Percentiles rank a stretch among this genome's conserved stretches.
These are phyloP conservation scores for Pterois miles DNA, from an alignment of 2,797 vertebrate species.

Conservation along the genomic window DNA sequence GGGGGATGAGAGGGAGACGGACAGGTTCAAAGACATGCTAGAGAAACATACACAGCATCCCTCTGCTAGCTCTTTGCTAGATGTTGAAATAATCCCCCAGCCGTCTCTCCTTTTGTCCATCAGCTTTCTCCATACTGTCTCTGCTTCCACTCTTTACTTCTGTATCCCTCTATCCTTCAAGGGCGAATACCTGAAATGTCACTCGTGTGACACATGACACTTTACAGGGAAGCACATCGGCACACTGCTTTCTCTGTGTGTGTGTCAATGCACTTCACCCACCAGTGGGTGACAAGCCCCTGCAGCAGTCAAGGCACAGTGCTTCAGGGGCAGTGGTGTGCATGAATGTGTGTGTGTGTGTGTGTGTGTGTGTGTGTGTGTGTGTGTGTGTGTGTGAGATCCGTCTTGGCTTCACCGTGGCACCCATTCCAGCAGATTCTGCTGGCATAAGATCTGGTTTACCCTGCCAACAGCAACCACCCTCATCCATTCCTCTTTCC, in stretches of 20 bases:
- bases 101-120: slow-evolving; percentile 37
- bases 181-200: slow-evolving; percentile 55
- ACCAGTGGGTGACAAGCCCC: slow-evolving; percentile 68
- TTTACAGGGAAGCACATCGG: slow-evolving; percentile 43
- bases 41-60: slow-evolving; percentile 39
- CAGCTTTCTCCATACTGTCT: slow-evolving; percentile 8
- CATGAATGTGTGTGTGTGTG: slow-evolving; percentile 32
- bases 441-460: slow-evolving; percentile 63
- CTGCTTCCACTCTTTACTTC: background rate
- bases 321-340: slow-evolving; percentile 25
- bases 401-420: slow-evolving; percentile 47
- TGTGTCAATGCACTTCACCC: slow-evolving; percentile 56
- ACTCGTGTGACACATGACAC: slow-evolving; percentile 48
- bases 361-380: slow-evolving; percentile 36
- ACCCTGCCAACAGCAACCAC: slow-evolving; percentile 67
- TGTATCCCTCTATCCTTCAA: slow-evolving; percentile 33
- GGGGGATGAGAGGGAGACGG: slow-evolving; percentile 34
- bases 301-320: slow-evolving; percentile 63
- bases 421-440: slow-evolving; percentile 72
- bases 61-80: slow-evolving; percentile 30
- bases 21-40: slow-evolving; percentile 63
- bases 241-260: slow-evolving; percentile 9
- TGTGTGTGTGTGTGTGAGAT: slow-evolving; percentile 26
- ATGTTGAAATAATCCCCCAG: slow-evolving; percentile 56
- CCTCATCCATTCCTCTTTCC: slow-evolving; percentile 55